Percentiles rank a stretch among this genome's conserved stretches.
Evolutionary conservation across 2,113 vertebrate genomes (phyloP).

Genomic region (Sander vitreus): DNA sequence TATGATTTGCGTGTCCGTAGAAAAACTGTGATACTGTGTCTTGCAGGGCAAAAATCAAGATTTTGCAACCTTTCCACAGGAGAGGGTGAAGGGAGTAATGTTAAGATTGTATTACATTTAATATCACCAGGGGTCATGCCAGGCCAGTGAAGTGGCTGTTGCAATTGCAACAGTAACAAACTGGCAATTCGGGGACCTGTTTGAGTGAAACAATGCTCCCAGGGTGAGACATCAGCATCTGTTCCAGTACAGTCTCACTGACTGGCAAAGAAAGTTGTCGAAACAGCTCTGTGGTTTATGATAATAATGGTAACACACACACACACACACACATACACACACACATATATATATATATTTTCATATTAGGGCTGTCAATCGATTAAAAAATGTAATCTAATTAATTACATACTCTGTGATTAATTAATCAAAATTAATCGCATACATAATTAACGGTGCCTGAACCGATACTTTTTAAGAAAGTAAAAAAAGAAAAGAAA

Average conservation of each 20-base stretch:
- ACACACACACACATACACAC: too few species aligned
- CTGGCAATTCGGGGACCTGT: background rate
- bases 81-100: background rate
- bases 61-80: background rate
- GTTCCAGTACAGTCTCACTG: background rate
- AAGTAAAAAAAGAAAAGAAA: too few species aligned
- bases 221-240: conserved; percentile 7
- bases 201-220: background rate
- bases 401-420: too few species aligned
- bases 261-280: background rate
- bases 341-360: too few species aligned
- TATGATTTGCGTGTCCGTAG: conserved; percentile 22
- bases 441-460: too few species aligned
- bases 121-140: background rate
- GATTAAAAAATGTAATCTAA: too few species aligned
- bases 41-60: background rate
- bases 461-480: too few species aligned
- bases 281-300: background rate
- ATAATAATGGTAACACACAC: background rate
- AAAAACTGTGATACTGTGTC: conserved; percentile 5
- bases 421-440: too few species aligned
- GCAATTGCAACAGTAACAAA: background rate
- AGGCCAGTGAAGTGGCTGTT: background rate
- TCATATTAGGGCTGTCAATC: too few species aligned
- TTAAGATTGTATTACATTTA: conserved; percentile 16